A percentile compares a stretch with the other conserved stretches of the same genome.
Conservation (phyloP, 2,113 vertebrate species). For the Panurus biarmicus region DNA sequence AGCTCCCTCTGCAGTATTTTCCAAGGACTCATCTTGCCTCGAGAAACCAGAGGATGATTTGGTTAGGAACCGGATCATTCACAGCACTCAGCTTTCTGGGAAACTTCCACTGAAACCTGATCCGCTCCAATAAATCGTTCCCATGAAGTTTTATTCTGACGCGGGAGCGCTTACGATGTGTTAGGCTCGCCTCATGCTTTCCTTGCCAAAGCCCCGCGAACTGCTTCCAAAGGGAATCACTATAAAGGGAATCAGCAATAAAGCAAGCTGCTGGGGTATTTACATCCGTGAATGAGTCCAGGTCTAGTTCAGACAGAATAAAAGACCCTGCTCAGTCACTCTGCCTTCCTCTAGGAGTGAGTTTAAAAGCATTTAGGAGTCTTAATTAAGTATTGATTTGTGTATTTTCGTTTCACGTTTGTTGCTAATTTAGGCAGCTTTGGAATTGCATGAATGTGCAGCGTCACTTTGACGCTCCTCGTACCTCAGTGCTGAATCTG, state of each 20-base stretch:
- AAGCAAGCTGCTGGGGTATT: background rate
- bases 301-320: background rate
- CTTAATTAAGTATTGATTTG: background rate
- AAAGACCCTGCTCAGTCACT: background rate
- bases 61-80: background rate
- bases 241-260: background rate
- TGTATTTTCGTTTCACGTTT: background rate
- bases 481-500: background rate
- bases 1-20: slow-evolving; percentile 54
- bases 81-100: background rate
- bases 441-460: background rate
- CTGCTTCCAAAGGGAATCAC: background rate
- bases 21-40: background rate
- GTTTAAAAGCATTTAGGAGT: background rate
- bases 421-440: background rate
- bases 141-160: background rate
- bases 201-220: background rate
- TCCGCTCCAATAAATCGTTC: background rate
- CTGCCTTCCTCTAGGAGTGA: background rate
- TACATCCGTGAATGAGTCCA: background rate
- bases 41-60: background rate
- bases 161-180: background rate
- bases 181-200: background rate
- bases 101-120: background rate
- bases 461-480: accelerated